A percentile compares a stretch with the other conserved stretches of the same genome.
Evolutionary conservation across 2,113 vertebrate species (phyloP).

Genomic region (Scophthalmus maximus): DNA sequence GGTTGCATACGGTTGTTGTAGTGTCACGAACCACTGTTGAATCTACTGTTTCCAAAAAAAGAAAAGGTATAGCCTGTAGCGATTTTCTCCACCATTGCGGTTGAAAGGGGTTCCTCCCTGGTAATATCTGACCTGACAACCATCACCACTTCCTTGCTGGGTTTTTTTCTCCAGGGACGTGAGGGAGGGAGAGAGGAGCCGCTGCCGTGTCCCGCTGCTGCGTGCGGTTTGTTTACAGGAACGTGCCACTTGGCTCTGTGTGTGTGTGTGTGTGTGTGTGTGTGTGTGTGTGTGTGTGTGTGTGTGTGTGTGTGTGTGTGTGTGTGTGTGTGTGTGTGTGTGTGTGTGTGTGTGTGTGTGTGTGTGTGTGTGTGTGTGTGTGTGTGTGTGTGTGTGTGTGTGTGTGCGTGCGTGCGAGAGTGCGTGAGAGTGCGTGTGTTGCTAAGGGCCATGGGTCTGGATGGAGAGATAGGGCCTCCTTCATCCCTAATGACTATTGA

Average conservation of each 20-base stretch:
- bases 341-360: constrained; percentile 18
- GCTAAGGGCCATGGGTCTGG: constrained; percentile 72
- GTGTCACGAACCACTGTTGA: constrained; percentile 7
- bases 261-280: not conserved
- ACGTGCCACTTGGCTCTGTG: constrained; percentile 74
- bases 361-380: not conserved
- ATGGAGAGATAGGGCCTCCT: constrained; percentile 63
- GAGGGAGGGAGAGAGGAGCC: constrained; percentile 44
- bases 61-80: constrained; percentile 20
- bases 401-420: constrained; percentile 47
- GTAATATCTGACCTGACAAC: constrained; percentile 54
- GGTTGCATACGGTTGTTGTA: constrained; percentile 5
- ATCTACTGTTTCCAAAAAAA: constrained; percentile 1
- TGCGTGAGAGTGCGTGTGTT: constrained; percentile 60
- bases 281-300: too few relatives aligned
- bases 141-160: too few relatives aligned
- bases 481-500: constrained; percentile 77
- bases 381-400: constrained; percentile 1
- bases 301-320: constrained; percentile 51
- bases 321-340: constrained; percentile 51
- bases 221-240: constrained; percentile 81
- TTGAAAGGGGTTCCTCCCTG: constrained; percentile 57
- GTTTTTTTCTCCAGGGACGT: too few relatives aligned
- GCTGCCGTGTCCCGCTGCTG: constrained; percentile 62
- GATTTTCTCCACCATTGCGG: constrained; percentile 20